Conservation (phyloP, 1,140 invertebrate species). For the Gryon sp. region DNA sequence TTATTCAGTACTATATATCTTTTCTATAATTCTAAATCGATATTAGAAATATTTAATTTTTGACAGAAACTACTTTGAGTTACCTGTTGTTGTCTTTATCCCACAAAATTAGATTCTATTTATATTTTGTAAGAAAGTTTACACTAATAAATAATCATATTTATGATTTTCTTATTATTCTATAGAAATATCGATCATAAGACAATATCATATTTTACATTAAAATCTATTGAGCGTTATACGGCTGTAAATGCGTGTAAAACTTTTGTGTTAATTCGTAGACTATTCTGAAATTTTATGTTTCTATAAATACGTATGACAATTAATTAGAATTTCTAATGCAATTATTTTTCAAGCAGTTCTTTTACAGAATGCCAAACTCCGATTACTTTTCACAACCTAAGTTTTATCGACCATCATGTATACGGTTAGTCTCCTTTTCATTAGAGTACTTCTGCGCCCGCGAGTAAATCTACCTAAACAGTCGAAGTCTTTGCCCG, state of each 20-base stretch:
- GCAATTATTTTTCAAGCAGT: constrained; percentile 26
- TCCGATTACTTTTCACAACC: constrained; percentile 18
- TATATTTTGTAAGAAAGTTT: too few species aligned
- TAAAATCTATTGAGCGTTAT: too few species aligned
- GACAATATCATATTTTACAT: too few species aligned
- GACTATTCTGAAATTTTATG: neutral
- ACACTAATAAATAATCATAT: too few species aligned
- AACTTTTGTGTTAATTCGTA: neutral
- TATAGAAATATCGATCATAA: too few species aligned
- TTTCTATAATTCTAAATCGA: too few species aligned
- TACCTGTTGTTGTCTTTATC: too few species aligned
- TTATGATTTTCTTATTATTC: too few species aligned
- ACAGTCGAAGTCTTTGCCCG: constrained; percentile 35
- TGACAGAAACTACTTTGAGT: too few species aligned
- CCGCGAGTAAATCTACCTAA: constrained; percentile 47
- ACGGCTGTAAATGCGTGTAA: neutral
- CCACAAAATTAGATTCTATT: too few species aligned
- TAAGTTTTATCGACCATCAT: constrained; percentile 5
- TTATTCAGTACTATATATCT: too few species aligned
- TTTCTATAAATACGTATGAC: neutral
- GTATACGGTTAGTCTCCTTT: constrained; percentile 36
- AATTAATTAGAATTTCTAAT: constrained; percentile 52
- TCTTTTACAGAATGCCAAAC: constrained; percentile 16
- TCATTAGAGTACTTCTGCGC: constrained; percentile 17
- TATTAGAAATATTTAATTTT: too few species aligned